Evolutionary conservation across 1,140 invertebrate species (phyloP).

Genomic region (Drosophila grimshawi): DNA sequence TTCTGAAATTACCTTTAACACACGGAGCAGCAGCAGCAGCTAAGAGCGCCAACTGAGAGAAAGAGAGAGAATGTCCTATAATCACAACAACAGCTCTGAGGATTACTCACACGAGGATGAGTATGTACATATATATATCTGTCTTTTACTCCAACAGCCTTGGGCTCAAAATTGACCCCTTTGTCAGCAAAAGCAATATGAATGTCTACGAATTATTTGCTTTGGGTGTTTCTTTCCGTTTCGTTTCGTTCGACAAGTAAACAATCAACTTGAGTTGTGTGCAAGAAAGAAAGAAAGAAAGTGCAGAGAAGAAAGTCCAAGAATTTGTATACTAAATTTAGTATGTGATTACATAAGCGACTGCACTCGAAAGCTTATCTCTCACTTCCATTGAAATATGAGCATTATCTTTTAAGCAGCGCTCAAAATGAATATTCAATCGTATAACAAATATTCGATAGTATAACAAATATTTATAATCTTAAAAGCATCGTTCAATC

Average conservation of each 20-base stretch:
- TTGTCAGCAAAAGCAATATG: slow-evolving; percentile 12
- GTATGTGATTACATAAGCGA: too few relatives aligned
- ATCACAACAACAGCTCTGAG: slow-evolving; percentile 67
- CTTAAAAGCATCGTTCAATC: too few relatives aligned
- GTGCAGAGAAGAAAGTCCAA: too few relatives aligned
- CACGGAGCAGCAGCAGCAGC: background rate
- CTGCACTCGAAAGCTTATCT: too few relatives aligned
- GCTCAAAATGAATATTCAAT: too few relatives aligned
- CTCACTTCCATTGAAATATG: too few relatives aligned
- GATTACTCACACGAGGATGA: slow-evolving; percentile 71
- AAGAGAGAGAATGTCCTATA: slow-evolving; percentile 64
- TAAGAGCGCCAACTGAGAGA: slow-evolving; percentile 4
- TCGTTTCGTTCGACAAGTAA: background rate
- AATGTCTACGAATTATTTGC: slow-evolving; percentile 19
- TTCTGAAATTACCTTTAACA: too few relatives aligned
- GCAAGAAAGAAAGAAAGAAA: too few relatives aligned
- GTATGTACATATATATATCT: slow-evolving; percentile 50
- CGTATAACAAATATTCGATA: too few relatives aligned
- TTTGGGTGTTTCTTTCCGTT: background rate
- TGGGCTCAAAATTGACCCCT: slow-evolving; percentile 47
- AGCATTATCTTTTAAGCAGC: too few relatives aligned
- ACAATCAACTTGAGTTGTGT: slow-evolving; percentile 19
- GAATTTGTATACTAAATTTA: too few relatives aligned
- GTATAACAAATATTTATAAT: too few relatives aligned
- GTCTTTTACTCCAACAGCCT: slow-evolving; percentile 4